phyloP scores from a whole-genome alignment of 2,113 vertebrate genomes.

The Petroica traversi region DNA sequence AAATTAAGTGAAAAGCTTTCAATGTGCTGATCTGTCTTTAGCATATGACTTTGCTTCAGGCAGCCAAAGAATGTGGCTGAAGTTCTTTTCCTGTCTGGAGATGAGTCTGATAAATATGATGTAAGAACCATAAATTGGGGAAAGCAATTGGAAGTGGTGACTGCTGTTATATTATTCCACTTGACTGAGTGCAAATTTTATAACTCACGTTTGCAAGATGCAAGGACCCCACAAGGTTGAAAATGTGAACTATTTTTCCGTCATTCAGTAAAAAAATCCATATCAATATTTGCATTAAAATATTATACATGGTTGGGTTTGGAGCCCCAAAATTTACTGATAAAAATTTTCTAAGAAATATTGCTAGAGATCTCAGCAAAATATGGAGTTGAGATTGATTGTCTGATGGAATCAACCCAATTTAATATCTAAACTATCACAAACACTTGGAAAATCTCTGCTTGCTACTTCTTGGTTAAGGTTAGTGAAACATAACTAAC shows the following conservation, averaged over 20 bases:
- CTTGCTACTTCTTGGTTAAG: not conserved
- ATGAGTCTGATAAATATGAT: not conserved
- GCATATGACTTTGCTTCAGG: not conserved
- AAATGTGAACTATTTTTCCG: not conserved
- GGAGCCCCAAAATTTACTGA: not conserved
- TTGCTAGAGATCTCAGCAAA: not conserved
- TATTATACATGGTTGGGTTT: not conserved
- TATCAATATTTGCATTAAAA: not conserved
- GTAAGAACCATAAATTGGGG: not conserved
- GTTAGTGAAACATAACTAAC: not conserved
- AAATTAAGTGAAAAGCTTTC: not conserved
- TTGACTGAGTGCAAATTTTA: not conserved
- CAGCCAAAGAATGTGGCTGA: not conserved
- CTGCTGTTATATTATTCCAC: not conserved
- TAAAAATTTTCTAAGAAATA: not conserved
- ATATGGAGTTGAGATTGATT: not conserved
- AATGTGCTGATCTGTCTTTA: not conserved
- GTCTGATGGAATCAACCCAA: not conserved
- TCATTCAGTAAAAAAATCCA: not conserved
- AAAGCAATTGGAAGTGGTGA: not conserved
- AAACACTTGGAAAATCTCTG: not conserved
- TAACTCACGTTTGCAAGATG: not conserved
- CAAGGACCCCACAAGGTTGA: not conserved
- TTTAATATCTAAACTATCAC: not conserved
- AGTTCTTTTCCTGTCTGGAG: not conserved